phyloP scores from a whole-genome alignment of 2,797 vertebrate genomes.

The Lophius americanus region DNA sequence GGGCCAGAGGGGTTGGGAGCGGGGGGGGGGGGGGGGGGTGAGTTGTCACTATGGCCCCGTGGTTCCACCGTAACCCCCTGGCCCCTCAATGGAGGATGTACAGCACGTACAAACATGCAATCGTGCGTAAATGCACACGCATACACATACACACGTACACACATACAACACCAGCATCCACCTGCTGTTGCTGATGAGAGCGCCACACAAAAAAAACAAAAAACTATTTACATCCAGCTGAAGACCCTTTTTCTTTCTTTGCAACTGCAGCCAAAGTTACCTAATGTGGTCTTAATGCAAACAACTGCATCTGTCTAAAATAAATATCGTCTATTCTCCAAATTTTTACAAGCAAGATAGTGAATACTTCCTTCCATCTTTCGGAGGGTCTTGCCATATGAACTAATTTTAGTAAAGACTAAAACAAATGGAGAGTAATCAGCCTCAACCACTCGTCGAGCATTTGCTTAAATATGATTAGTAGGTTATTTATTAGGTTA shows the following conservation, averaged over 20 bases:
- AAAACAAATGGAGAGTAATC: too few species aligned
- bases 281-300: too few species aligned
- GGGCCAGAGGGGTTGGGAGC: conserved; percentile 65
- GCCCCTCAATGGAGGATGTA: conserved; percentile 60
- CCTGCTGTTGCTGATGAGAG: conserved; percentile 78
- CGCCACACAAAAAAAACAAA: conserved; percentile 40
- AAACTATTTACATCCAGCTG: conserved; percentile 37
- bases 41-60: conserved; percentile 75
- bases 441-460: too few species aligned
- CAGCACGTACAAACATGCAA: conserved; percentile 38
- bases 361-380: too few species aligned
- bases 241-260: neutral
- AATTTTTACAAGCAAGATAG: too few species aligned
- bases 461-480: too few species aligned
- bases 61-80: conserved; percentile 70
- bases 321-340: too few species aligned
- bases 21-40: conserved; percentile 54
- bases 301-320: too few species aligned
- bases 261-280: too few species aligned
- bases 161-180: conserved; percentile 54
- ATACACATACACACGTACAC: conserved; percentile 36
- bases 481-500: too few species aligned
- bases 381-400: too few species aligned
- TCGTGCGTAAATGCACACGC: conserved; percentile 37
- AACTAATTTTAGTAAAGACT: too few species aligned